Evolutionary conservation across 1,140 invertebrate species (phyloP).

Genomic region (Drosophila nigromelanica): DNA sequence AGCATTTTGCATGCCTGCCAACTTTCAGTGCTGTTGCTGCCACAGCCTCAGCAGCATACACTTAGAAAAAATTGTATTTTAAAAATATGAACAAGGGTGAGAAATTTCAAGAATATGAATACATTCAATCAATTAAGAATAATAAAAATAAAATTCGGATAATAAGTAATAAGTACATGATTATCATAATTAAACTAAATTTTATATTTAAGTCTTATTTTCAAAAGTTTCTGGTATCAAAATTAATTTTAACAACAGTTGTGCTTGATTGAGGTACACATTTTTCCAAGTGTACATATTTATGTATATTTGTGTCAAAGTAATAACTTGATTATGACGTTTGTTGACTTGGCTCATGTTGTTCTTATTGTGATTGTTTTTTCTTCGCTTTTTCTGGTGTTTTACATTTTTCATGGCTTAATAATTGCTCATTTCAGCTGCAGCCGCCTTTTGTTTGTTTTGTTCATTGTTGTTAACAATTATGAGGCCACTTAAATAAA

Average conservation of each 20-base stretch:
- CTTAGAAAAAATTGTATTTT: too few relatives aligned
- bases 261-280: too few relatives aligned
- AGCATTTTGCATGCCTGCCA: conserved; percentile 55
- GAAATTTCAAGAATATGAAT: too few relatives aligned
- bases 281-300: neutral
- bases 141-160: too few relatives aligned
- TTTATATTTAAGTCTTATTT: too few relatives aligned
- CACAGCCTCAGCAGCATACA: conserved; percentile 6
- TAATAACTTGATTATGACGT: conserved; percentile 74
- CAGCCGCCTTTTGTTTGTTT: conserved; percentile 65
- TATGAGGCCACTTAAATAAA: conserved; percentile 77
- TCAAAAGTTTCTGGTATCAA: too few relatives aligned
- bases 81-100: too few relatives aligned
- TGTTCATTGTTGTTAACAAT: conserved; percentile 67
- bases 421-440: conserved; percentile 75
- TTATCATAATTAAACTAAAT: too few relatives aligned
- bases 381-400: conserved; percentile 24
- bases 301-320: conserved; percentile 17
- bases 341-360: conserved; percentile 36
- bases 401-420: conserved; percentile 74
- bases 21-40: conserved; percentile 5
- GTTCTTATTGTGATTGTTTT: conserved; percentile 15
- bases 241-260: too few relatives aligned
- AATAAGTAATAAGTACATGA: too few relatives aligned
- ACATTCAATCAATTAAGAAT: too few relatives aligned